These are phyloP conservation scores for Chamaea fasciata DNA, from an alignment of 2,113 vertebrate genomes.

Conservation along the genomic window DNA sequence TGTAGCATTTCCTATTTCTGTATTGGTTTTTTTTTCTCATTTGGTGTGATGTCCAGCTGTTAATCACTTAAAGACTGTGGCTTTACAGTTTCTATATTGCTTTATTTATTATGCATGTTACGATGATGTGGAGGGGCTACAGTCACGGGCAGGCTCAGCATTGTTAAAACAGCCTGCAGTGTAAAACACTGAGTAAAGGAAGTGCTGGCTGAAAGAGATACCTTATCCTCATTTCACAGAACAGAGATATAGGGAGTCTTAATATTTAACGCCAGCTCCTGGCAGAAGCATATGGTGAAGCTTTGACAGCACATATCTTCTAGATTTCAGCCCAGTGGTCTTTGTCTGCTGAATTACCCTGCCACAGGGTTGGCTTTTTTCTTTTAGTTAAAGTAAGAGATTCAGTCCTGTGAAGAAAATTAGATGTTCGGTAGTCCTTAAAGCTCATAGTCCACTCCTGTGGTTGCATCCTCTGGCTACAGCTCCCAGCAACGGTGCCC, in stretches of 20 bases:
- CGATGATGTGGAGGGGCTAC: background rate
- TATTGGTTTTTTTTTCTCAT: background rate
- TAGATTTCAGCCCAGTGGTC: background rate
- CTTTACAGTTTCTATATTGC: background rate
- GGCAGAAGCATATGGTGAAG: background rate
- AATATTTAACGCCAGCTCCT: background rate
- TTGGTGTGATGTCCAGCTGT: background rate
- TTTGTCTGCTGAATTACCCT: background rate
- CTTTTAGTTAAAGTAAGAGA: background rate
- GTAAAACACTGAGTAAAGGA: background rate
- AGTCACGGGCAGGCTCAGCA: accelerated
- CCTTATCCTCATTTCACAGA: background rate
- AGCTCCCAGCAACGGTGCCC: background rate
- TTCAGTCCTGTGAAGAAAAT: background rate
- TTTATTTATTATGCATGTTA: background rate
- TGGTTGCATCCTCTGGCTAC: background rate
- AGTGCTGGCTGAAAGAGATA: background rate
- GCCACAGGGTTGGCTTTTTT: background rate
- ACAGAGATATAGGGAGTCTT: background rate
- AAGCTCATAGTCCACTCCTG: background rate
- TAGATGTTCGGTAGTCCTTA: background rate
- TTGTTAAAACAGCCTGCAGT: background rate
- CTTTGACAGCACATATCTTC: background rate
- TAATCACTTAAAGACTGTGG: background rate
- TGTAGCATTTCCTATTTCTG: background rate